Evolutionary conservation across 2,888 invertebrate species (phyloP), one percentile per base, ranked within the genome.

Genomic region (Aspidiotus rigidus): DNA sequence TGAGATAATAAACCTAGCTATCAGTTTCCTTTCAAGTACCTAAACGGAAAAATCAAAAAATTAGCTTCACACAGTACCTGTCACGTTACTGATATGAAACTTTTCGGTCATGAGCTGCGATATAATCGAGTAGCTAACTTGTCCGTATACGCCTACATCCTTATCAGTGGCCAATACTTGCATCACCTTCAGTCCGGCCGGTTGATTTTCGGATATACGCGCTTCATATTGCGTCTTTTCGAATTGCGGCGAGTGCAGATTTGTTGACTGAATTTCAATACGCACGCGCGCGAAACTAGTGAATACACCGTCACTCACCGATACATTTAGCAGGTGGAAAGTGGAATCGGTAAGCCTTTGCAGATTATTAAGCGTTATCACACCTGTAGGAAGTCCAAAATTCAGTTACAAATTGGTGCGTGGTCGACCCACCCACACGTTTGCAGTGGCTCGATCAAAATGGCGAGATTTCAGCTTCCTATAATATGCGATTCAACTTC

Each of bases 281-380:
- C 89, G 89, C 15, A 91, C 83, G 73, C 90, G 81, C 1, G 93
- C 86, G 79, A 90, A 95, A 73, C 86, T 89, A 8, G 93, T 93
- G 80, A 93, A 95, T 53, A 96, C 92, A 44, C 96, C 96, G 81
- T 98, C 97, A 69, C 92, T 91, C 54, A 93, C 96, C 1, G 95
- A 95, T 44, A 97, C 87, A 81, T 97, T 97, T 71, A 97, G 82
- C 71, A 85, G 79, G 75, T 86, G 85, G 66, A 82, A 80, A 64
- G 84, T 82, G 73, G 83, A 81, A 62, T 86, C 85, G 7, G 85
- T 84, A 74, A 87, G 86, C 76, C 86, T 86, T 72, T 89, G 85
- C 77, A 89, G 83, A 76, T 89, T 88, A 72, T 88, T 85, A 71
- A 91, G 78, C 1, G 84, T 83, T 64, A 92, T 85, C 17, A 89